Evolutionary conservation across 2,113 vertebrate genomes (phyloP), one percentile per base, ranked within the genome.

Genomic region (Cyphomyrus plagiostoma): DNA sequence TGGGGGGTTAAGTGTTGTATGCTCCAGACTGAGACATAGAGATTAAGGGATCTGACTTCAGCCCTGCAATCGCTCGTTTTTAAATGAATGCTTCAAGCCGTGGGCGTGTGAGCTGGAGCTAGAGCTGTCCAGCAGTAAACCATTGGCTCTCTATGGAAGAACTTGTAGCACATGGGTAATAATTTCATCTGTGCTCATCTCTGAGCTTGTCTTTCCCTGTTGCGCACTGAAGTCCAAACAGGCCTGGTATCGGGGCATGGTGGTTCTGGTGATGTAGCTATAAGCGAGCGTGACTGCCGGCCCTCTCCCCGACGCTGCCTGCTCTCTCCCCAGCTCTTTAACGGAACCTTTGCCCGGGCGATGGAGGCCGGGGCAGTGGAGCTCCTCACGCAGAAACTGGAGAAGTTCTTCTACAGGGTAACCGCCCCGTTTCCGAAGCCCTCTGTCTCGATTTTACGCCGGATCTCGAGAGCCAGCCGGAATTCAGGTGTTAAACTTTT

Each of bases 391-490:
- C 98, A 99, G 91, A 97, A 98, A 93, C 93, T 99, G 90, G 98
- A 99, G 92, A 99, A 99, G 93, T 99, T 99, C 94, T 99, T 99
- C 93, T 98, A 98, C 95, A 96, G 98, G 96, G 98, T 99, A 95
- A 97, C 93, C 92, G 35, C 56, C 8, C n/a, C 3, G 0, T 82
- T 45, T 82, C 3, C 7, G 30, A 45, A 35, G 6, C 17, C 19
- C 42, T 39, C 35, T 6, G 52, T 17, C 23, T 66, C 5, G 35
- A 74, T 21, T 88, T n/a, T 23, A 48, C 3, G 84, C 48, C 48
- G 13, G 13, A 30, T 46, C 11, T 39, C 15, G 0, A 39, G 70
- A 39, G 26, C 15, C 5, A 1, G 70, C 70, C 11, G 6, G 26
- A 77, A 42, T 77, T 77, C 74, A 19, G 74, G 74, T 1, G 13